phyloP scores from a whole-genome alignment of 2,113 vertebrate species.

The Thunnus maccoyii region DNA sequence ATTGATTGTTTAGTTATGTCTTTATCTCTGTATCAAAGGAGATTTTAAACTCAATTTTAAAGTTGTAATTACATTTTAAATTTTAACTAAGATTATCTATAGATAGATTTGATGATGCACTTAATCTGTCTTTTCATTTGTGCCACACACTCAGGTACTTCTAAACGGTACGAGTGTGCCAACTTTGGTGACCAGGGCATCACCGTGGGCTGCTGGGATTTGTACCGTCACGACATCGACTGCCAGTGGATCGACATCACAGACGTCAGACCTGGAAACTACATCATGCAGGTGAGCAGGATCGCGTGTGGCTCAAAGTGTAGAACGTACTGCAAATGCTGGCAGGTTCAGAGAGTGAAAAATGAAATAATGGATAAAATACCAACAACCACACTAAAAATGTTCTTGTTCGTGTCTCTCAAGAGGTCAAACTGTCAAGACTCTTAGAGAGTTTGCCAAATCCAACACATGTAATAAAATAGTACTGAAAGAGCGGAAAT shows the following conservation, averaged over 20 bases:
- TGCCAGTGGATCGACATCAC: conserved; percentile 99
- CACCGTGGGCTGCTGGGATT: conserved; percentile 98
- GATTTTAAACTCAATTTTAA: not conserved
- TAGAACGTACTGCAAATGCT: not conserved
- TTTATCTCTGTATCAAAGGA: not conserved
- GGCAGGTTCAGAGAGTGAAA: no score
- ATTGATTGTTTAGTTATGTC: not conserved
- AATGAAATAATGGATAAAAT: no score
- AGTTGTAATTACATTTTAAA: no score
- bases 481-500: no score
- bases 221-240: conserved; percentile 97
- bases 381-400: no score
- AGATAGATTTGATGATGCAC: not conserved
- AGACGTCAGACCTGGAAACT: conserved; percentile 95
- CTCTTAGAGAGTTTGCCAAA: no score
- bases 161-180: conserved; percentile 96
- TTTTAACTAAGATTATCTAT: no score
- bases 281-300: conserved; percentile 93
- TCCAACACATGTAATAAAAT: no score
- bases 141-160: conserved; percentile 83
- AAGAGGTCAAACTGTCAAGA: no score
- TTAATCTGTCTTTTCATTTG: not conserved
- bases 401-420: no score
- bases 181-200: conserved; percentile 99
- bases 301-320: fast-evolving